These are phyloP conservation scores for Nemotelus pantherinus DNA, from an alignment of 2,888 invertebrate species.

Conservation along the genomic window DNA sequence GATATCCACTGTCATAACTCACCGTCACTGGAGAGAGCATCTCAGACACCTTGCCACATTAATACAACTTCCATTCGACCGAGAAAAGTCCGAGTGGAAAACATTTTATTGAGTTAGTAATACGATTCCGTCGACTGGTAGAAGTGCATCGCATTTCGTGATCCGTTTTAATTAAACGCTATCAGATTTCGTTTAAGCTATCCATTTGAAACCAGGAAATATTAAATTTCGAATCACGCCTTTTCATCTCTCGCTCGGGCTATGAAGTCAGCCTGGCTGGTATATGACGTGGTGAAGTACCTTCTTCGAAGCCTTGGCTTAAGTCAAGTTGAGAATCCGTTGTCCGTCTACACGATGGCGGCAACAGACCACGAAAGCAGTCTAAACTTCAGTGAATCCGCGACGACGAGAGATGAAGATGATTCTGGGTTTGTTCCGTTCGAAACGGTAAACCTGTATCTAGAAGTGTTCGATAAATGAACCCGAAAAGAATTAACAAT, in stretches of 20 bases:
- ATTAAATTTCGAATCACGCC: conserved; percentile 65
- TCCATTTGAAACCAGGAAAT: conserved; percentile 56
- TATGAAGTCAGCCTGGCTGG: background rate
- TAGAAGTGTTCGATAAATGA: conserved; percentile 34
- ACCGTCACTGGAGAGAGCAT: too few relatives aligned
- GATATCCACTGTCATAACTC: too few relatives aligned
- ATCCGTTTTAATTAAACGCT: conserved; percentile 48
- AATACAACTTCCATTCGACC: too few relatives aligned
- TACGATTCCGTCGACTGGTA: conserved; percentile 39
- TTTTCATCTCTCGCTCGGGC: conserved; percentile 48
- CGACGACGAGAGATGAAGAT: conserved; percentile 17
- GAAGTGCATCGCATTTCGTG: conserved; percentile 47
- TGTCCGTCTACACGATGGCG: conserved; percentile 23
- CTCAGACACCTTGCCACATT: too few relatives aligned
- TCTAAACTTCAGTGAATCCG: conserved; percentile 14
- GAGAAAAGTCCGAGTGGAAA: background rate
- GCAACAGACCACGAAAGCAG: conserved; percentile 5
- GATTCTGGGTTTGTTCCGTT: conserved; percentile 8
- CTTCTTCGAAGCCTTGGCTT: background rate
- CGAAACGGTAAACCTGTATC: conserved; percentile 28
- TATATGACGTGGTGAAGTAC: background rate
- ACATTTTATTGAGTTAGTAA: conserved; percentile 27
- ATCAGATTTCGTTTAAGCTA: conserved; percentile 55
- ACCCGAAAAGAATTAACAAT: conserved; percentile 37
- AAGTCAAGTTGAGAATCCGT: conserved; percentile 3